These are phyloP conservation scores for Eptatretus burgeri DNA, from an alignment of 2,113 vertebrate species.

Conservation along the genomic window DNA sequence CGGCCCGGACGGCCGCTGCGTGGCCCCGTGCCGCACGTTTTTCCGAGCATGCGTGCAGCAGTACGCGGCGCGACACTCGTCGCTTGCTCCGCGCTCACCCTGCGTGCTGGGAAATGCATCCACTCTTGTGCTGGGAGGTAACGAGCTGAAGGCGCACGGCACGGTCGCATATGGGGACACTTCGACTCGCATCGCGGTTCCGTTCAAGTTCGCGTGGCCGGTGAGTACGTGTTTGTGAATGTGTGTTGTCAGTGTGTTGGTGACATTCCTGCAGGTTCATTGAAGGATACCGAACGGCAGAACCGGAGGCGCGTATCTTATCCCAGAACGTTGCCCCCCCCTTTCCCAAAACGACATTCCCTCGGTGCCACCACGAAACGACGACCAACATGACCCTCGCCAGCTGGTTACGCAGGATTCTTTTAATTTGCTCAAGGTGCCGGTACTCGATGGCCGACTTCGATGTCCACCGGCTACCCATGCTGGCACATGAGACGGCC, in stretches of 20 bases:
- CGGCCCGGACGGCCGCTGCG: neutral
- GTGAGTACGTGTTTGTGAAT: neutral
- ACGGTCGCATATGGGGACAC: neutral
- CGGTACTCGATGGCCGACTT: too few species aligned
- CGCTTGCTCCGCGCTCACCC: neutral
- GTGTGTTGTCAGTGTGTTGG: neutral
- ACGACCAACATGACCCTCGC: too few species aligned
- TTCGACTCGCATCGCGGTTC: neutral
- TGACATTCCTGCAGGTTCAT: too few species aligned
- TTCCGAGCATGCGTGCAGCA: neutral
- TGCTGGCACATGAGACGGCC: too few species aligned
- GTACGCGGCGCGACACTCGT: neutral
- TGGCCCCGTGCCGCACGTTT: conserved; percentile 3
- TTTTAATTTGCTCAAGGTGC: too few species aligned
- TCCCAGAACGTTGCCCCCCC: too few species aligned
- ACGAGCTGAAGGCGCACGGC: neutral
- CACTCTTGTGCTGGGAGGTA: neutral
- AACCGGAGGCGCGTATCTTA: too few species aligned
- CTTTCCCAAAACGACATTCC: too few species aligned
- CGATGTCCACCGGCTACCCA: too few species aligned
- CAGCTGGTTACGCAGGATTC: too few species aligned
- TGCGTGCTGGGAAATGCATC: conserved; percentile 4
- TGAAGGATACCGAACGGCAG: too few species aligned
- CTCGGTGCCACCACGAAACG: too few species aligned
- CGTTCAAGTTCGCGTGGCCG: conserved; percentile 2